Base-by-base conservation (phyloP, 2,888 invertebrate genomes). In the Caenorhabditis sp. region DNA sequence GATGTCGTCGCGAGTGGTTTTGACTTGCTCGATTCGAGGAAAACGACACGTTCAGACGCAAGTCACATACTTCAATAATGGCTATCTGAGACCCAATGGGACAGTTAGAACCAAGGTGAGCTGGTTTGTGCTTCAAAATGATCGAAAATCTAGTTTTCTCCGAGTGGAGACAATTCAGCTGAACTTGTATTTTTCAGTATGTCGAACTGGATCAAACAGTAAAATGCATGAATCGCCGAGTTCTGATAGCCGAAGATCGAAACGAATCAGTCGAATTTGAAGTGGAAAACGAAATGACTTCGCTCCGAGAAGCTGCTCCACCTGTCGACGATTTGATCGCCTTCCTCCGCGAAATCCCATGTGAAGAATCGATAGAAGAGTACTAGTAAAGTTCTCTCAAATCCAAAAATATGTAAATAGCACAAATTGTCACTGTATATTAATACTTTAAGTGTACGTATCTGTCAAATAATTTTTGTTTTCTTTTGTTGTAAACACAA, bases 131-230 rank as follows among this genome's bases (percentile, higher is more conserved):
- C n/a, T n/a, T n/a, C n/a, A n/a, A n/a, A n/a, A n/a, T n/a, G n/a
- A n/a, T n/a, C n/a, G n/a, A n/a, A n/a, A n/a, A n/a, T n/a, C n/a
- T n/a, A n/a, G n/a, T n/a, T n/a, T n/a, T n/a, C n/a, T n/a, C n/a
- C n/a, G n/a, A n/a, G n/a, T n/a, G n/a, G n/a, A n/a, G n/a, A n/a
- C n/a, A n/a, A n/a, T n/a, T n/a, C n/a, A n/a, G n/a, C n/a, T n/a
- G n/a, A n/a, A n/a, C n/a, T n/a, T n/a, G n/a, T n/a, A n/a, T n/a
- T n/a, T n/a, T n/a, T n/a, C n/a, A n/a, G 67, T 72, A 60, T 25
- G 62, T 72, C 26, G 72, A 72, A 49, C 31, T 72, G 60, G 72
- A 72, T 23, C 72, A 72, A 27, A 72, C 65, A 0, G 72, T 72
- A 0, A 72, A 68, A 62, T 72, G 72, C 38, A 67, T 61, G 59